phyloP scores from a whole-genome alignment of 92 coral and sea anemone species.

The Zoanthus gigantus region DNA sequence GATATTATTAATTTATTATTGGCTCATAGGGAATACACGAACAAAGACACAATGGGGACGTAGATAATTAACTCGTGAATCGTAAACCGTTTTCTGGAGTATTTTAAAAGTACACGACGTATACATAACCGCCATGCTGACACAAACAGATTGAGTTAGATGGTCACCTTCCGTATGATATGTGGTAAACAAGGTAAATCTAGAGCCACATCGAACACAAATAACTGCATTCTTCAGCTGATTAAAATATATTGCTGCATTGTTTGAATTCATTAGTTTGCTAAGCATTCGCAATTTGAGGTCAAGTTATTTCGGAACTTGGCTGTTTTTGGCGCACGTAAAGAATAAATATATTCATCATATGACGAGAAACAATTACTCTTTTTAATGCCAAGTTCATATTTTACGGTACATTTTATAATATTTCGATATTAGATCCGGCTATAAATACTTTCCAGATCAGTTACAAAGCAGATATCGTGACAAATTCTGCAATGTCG shows the following conservation, averaged over 20 bases:
- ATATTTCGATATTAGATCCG: background rate
- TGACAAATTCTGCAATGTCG: background rate
- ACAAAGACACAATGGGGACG: too few species aligned
- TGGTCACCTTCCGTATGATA: background rate
- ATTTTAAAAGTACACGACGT: too few species aligned
- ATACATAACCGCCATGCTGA: background rate
- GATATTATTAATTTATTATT: background rate
- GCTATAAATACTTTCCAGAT: background rate
- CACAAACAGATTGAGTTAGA: background rate
- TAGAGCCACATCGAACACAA: too few species aligned
- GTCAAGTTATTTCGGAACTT: too few species aligned
- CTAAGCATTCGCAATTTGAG: background rate
- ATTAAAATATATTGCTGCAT: slow-evolving; percentile 16
- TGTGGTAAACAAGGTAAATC: background rate
- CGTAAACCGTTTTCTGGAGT: too few species aligned
- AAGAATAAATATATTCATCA: background rate
- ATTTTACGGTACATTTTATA: background rate
- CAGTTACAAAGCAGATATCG: background rate
- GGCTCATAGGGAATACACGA: background rate
- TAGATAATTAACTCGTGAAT: too few species aligned
- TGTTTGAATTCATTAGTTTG: slow-evolving; percentile 5
- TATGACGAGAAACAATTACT: background rate
- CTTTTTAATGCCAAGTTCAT: background rate
- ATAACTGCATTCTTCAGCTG: slow-evolving; percentile 1
- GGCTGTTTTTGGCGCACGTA: background rate